These are phyloP conservation scores for Phenganax marumi DNA, from an alignment of 92 coral and sea anemone genomes.

Conservation along the genomic window DNA sequence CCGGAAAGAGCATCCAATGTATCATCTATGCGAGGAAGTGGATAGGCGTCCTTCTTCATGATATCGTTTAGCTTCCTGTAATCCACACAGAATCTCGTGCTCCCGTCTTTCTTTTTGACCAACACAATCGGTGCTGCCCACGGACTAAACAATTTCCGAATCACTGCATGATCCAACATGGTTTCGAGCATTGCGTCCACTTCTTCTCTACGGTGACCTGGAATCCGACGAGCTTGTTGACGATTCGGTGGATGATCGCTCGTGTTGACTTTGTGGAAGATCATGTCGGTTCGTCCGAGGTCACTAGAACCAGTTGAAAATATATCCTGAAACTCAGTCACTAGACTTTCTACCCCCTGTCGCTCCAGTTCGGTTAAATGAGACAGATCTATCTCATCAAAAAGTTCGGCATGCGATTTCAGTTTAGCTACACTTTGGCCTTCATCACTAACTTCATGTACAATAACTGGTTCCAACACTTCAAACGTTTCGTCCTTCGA, in stretches of 20 bases:
- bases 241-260: not conserved
- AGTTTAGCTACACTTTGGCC: too few species aligned
- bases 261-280: conserved; percentile 19
- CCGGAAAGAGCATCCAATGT: conserved; percentile 11
- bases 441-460: not conserved
- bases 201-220: conserved; percentile 5
- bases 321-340: conserved; percentile 46
- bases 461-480: not conserved
- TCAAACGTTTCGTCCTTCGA: not conserved
- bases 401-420: not conserved
- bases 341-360: not conserved
- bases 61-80: conserved; percentile 5
- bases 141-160: conserved; percentile 8
- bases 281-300: conserved; percentile 54
- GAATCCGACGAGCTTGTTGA: not conserved
- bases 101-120: conserved; percentile 19
- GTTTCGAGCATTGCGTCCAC: not conserved
- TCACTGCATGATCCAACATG: not conserved
- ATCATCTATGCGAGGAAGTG: conserved; percentile 10
- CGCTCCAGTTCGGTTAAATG: not conserved
- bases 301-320: conserved; percentile 46
- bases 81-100: conserved; percentile 1
- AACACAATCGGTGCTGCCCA: conserved; percentile 16
- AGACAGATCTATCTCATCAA: not conserved
- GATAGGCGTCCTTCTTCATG: not conserved